Base-by-base conservation (phyloP, 2,888 invertebrate species). In the Sialis lutaria region DNA sequence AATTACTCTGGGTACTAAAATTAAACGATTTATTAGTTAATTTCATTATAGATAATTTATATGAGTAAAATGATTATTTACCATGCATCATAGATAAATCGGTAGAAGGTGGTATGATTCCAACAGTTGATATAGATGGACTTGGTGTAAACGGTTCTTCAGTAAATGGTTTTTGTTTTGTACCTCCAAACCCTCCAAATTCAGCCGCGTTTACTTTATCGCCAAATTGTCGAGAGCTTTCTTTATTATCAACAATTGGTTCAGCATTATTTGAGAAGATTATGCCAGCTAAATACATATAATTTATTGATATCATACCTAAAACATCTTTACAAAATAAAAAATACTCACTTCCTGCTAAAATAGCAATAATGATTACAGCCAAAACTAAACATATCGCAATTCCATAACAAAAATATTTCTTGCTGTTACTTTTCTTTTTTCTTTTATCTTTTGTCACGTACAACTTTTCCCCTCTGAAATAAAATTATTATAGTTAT, bases 371-470 rank as follows among this genome's bases (percentile, higher is more conserved):
- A 39, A 83, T 73, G 22, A 83, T 69, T 31, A 78, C 74, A 39
- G 78, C 73, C 10, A 75, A 72, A 13, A 82, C 70, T 44, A 82
- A 67, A 30, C 77, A 69, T 37, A 79, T 68, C 51, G 80, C 74
- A 47, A 80, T 67, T 32, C 76, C 74, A 82, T 84, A 84, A 61
- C 82, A 82, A 22, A 73, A 60, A 55, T 72, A 70, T 59, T 72
- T 71, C 54, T 22, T 22, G 22, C 77, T 75, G 58, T 79, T 77
- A 48, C 75, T 73, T 57, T 77, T 77, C 60, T 76, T 77, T 42
- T 77, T 76, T 46, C 83, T 70, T 60, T 84, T 84, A 64, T 85
- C 85, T 59, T 82, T 82, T 9, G 85, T 86, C 50, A 86, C 82
- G 60, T 84, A 85, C 48, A 86, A 64, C 61, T 86, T 86, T 64